These are phyloP conservation scores for Caenorhabditis imperialis DNA, from an alignment of 2,888 invertebrate species.

Conservation along the genomic window DNA sequence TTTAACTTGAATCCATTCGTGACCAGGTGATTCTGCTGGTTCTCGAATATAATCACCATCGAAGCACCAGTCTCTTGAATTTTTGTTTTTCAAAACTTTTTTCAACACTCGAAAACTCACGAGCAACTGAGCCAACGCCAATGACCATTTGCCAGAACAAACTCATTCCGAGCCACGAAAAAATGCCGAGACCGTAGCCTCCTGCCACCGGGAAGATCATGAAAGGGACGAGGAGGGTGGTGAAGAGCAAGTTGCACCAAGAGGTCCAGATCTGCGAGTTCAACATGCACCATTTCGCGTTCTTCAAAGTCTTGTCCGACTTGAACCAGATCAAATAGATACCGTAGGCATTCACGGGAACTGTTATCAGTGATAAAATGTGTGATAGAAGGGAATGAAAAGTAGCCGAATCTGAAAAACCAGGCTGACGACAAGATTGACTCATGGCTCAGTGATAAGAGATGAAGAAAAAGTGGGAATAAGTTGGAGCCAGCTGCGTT, in stretches of 20 bases:
- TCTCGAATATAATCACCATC: conserved; percentile 30
- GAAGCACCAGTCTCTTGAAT: conserved; percentile 18
- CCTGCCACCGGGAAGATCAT: conserved; percentile 15
- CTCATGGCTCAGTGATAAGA: no score
- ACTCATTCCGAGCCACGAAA: not conserved
- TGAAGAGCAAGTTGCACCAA: conserved; percentile 1
- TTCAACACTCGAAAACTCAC: conserved; percentile 1
- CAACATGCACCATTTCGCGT: conserved; percentile 29
- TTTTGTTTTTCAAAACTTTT: not conserved
- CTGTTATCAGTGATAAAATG: conserved; percentile 14
- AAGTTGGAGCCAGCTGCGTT: no score
- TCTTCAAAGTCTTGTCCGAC: conserved; percentile 5
- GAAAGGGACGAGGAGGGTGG: conserved; percentile 4
- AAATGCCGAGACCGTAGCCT: conserved; percentile 3
- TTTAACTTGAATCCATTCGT: conserved; percentile 12
- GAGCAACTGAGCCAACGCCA: conserved; percentile 14
- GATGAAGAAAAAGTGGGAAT: no score
- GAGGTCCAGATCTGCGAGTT: conserved; percentile 28
- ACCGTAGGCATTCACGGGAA: conserved; percentile 22
- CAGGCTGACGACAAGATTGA: not conserved
- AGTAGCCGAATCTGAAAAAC: not conserved
- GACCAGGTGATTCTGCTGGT: conserved; percentile 27
- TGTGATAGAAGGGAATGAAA: conserved; percentile 6
- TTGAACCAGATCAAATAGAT: conserved; percentile 15
- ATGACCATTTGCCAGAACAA: conserved; percentile 7